Evolutionary conservation across 1,140 invertebrate species (phyloP).

Genomic region (Drosophila orosa): DNA sequence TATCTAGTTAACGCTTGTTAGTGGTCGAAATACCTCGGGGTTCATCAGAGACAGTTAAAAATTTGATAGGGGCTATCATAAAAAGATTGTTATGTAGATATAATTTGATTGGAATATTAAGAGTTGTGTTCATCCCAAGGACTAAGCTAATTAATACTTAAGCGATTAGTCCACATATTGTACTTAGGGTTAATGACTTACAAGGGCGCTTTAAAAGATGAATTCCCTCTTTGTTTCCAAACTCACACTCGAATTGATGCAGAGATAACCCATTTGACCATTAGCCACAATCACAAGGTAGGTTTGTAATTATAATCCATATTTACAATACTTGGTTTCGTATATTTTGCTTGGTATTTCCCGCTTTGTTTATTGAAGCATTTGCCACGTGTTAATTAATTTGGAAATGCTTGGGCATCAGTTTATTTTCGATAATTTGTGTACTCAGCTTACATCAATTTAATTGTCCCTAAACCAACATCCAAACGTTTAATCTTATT

Average conservation of each 20-base stretch:
- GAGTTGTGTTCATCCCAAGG: not conserved
- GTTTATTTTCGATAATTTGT: constrained; percentile 8
- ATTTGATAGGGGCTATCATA: constrained; percentile 20
- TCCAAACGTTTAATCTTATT: not conserved
- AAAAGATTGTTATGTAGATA: constrained; percentile 7
- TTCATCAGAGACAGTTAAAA: constrained; percentile 27
- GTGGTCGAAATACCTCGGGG: constrained; percentile 14
- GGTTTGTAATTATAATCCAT: not conserved
- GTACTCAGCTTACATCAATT: not conserved
- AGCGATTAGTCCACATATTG: not conserved
- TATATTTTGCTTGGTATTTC: not conserved
- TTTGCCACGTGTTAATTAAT: constrained; percentile 11
- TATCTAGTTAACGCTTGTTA: constrained; percentile 42
- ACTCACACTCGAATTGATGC: not conserved
- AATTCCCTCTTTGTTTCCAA: not conserved
- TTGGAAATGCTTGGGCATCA: constrained; percentile 4
- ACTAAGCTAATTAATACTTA: constrained; percentile 11
- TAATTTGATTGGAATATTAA: constrained; percentile 31
- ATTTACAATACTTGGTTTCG: not conserved
- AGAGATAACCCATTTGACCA: not conserved
- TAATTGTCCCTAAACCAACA: constrained; percentile 7
- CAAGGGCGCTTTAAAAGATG: not conserved
- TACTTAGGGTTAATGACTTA: no score
- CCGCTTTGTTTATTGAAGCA: constrained; percentile 8
- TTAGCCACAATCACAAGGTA: no score